Percentiles rank a stretch among this genome's conserved stretches.
Evolutionary conservation across 2,797 vertebrate species (phyloP).

Genomic region (Melanotaenia nigrans): DNA sequence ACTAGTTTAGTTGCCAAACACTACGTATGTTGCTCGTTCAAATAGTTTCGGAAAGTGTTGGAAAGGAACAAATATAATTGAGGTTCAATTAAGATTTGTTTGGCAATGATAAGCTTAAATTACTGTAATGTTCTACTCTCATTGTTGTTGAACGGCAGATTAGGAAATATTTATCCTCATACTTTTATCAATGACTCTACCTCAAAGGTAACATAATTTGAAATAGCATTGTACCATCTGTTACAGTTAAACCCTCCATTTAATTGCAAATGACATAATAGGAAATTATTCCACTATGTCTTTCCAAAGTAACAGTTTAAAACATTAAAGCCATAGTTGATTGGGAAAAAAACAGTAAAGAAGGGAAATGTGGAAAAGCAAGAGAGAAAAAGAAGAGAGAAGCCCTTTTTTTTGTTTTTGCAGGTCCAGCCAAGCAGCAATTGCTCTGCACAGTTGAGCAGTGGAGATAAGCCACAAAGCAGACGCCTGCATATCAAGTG

Average conservation of each 20-base stretch:
- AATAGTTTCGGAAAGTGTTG: not conserved
- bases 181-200: slow-evolving; percentile 16
- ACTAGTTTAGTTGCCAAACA: too few species aligned
- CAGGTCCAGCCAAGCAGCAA: slow-evolving; percentile 77
- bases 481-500: slow-evolving; percentile 81
- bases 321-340: slow-evolving; percentile 46
- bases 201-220: slow-evolving; percentile 38
- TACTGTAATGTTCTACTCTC: not conserved
- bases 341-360: slow-evolving; percentile 9
- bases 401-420: slow-evolving; percentile 19
- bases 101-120: slow-evolving; percentile 16
- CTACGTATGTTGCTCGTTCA: too few species aligned
- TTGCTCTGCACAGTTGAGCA: slow-evolving; percentile 80
- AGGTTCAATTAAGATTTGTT: slow-evolving; percentile 14
- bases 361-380: slow-evolving; percentile 33
- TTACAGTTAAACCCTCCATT: slow-evolving; percentile 73
- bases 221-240: slow-evolving; percentile 56
- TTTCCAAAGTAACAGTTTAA: slow-evolving; percentile 73
- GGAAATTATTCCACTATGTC: slow-evolving; percentile 63
- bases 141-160: slow-evolving; percentile 1
- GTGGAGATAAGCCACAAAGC: slow-evolving; percentile 82
- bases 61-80: not conserved
- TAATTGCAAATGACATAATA: slow-evolving; percentile 73
- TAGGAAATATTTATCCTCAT: not conserved
- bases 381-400: slow-evolving; percentile 29